phyloP scores from a whole-genome alignment of 2,888 invertebrate genomes.

The Nomada goodeniana region DNA sequence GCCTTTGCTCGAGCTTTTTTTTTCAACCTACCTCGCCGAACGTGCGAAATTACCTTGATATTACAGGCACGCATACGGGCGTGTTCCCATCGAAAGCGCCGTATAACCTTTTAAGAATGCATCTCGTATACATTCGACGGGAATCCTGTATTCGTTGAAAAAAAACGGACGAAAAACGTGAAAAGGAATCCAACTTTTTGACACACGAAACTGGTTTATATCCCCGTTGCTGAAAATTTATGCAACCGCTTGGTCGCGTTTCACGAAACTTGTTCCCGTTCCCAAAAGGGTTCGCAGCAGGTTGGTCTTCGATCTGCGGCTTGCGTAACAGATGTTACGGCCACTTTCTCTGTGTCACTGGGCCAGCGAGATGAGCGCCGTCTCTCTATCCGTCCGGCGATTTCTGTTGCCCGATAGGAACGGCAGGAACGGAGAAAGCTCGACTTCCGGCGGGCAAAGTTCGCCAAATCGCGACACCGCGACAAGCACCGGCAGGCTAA shows the following conservation, averaged over 20 bases:
- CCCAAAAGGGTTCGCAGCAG: neutral
- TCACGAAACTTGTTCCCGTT: neutral
- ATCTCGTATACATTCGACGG: neutral
- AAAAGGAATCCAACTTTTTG: neutral
- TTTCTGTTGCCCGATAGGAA: neutral
- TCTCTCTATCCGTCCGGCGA: neutral
- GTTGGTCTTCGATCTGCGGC: neutral
- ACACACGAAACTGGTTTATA: neutral
- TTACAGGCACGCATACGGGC: neutral
- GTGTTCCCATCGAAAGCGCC: neutral
- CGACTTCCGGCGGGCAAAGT: slow-evolving; percentile 21
- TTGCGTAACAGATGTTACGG: slow-evolving; percentile 54
- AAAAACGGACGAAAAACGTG: too few relatives aligned
- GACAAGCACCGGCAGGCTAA: neutral
- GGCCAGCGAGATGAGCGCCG: slow-evolving; percentile 5
- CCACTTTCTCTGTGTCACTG: slow-evolving; percentile 60
- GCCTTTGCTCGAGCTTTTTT: neutral
- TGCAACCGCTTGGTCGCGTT: neutral
- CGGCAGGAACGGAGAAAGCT: slow-evolving; percentile 32
- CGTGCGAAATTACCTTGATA: neutral
- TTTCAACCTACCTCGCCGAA: neutral
- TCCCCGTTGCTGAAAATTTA: too few relatives aligned
- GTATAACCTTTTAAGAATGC: neutral
- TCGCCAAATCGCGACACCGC: neutral
- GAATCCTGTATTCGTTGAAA: neutral